phyloP scores from a whole-genome alignment of 2,113 vertebrate genomes.

The Podiceps cristatus region DNA sequence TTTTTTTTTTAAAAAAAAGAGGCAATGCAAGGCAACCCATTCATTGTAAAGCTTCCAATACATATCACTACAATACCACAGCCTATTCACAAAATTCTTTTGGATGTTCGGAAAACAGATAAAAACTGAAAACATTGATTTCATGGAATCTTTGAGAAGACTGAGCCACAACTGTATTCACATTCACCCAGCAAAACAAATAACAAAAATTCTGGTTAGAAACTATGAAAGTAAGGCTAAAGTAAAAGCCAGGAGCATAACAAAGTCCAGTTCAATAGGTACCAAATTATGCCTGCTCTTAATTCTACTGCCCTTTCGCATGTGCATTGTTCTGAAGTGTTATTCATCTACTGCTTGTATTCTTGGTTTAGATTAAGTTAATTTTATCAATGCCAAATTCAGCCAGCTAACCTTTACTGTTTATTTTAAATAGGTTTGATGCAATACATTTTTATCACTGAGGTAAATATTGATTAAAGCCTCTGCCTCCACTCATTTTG shows the following conservation, averaged over 20 bases:
- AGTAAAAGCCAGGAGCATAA: background rate
- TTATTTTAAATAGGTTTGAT: constrained; percentile 1
- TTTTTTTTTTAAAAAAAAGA: background rate
- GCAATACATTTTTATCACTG: background rate
- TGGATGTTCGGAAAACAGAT: background rate
- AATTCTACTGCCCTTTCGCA: background rate
- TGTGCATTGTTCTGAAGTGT: background rate
- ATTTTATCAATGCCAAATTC: background rate
- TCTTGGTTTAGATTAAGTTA: background rate
- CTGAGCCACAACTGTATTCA: background rate
- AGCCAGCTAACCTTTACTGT: background rate
- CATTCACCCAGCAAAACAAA: background rate
- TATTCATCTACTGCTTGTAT: background rate
- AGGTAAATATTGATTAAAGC: constrained; percentile 20
- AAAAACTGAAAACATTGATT: background rate
- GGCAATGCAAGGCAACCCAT: background rate
- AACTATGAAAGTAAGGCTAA: background rate
- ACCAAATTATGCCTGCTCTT: background rate
- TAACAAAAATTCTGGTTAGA: background rate
- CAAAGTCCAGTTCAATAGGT: background rate
- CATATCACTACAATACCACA: background rate
- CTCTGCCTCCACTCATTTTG: background rate
- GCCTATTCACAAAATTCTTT: background rate
- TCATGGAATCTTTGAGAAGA: background rate
- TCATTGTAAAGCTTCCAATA: background rate